These are phyloP conservation scores for Aulostomus chinensis DNA, from an alignment of 2,797 vertebrate genomes.

Conservation along the genomic window DNA sequence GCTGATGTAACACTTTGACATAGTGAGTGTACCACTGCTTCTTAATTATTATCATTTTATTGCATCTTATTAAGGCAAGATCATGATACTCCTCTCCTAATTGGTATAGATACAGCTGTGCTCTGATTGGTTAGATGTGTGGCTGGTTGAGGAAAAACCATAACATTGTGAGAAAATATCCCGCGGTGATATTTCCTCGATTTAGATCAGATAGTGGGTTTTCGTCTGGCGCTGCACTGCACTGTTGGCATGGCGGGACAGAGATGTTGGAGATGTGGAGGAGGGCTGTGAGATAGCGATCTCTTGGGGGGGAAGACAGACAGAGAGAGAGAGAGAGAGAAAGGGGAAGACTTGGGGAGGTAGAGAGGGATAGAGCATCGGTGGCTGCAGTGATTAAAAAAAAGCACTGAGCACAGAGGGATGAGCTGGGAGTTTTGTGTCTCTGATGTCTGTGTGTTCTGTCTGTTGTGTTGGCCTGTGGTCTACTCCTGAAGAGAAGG, in stretches of 20 bases:
- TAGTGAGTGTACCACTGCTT: conserved; percentile 30
- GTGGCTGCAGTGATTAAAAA: conserved; percentile 65
- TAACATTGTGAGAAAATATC: conserved; percentile 64
- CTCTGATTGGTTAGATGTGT: conserved; percentile 39
- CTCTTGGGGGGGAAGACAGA: conserved; percentile 45
- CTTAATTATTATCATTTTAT: conserved; percentile 49
- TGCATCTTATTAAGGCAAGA: conserved; percentile 53
- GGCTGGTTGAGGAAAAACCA: conserved; percentile 36
- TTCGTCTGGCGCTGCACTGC: conserved; percentile 50
- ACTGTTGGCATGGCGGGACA: conserved; percentile 58
- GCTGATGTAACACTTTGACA: conserved; percentile 74
- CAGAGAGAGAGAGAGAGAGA: not conserved
- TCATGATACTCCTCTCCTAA: conserved; percentile 41
- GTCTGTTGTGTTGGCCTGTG: conserved; percentile 58
- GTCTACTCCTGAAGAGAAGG: conserved; percentile 56
- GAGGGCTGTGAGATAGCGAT: conserved; percentile 67
- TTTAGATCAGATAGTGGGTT: conserved; percentile 66
- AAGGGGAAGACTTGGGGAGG: conserved; percentile 14
- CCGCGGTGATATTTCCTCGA: conserved; percentile 67
- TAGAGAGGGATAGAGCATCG: conserved; percentile 43
- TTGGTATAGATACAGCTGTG: conserved; percentile 44
- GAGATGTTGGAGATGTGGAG: conserved; percentile 68
- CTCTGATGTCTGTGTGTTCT: conserved; percentile 69
- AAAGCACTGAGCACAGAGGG: conserved; percentile 60
- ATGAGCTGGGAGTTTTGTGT: conserved; percentile 64